phyloP scores from a whole-genome alignment of 2,888 invertebrate species.

The Morpho helenor region DNA sequence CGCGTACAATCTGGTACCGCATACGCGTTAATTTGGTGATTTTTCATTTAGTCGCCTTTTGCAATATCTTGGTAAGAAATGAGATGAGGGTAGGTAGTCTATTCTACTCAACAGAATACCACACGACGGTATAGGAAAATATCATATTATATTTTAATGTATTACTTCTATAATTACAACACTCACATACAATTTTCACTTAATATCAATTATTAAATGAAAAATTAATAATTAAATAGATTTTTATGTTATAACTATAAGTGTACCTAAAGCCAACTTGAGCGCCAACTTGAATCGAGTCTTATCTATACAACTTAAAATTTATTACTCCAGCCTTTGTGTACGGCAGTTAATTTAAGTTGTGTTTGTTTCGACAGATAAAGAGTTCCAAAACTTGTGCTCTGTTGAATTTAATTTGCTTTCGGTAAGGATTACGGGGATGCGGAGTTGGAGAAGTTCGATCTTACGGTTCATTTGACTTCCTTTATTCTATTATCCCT shows the following conservation, averaged over 20 bases:
- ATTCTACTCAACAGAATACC: too few relatives aligned
- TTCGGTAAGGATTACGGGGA: constrained; percentile 8
- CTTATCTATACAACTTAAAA: constrained; percentile 26
- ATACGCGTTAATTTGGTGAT: too few relatives aligned
- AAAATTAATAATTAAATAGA: too few relatives aligned
- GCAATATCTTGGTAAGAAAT: too few relatives aligned
- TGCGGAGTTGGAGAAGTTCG: constrained; percentile 2
- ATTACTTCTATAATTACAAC: too few relatives aligned
- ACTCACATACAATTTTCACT: too few relatives aligned
- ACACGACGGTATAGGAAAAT: too few relatives aligned
- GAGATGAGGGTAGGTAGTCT: too few relatives aligned
- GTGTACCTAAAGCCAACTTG: constrained; percentile 2
- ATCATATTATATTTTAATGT: too few relatives aligned
- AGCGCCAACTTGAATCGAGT: constrained; percentile 10
- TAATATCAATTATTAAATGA: too few relatives aligned
- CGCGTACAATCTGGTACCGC: too few relatives aligned
- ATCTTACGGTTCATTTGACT: constrained; percentile 7
- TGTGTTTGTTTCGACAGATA: constrained; percentile 25
- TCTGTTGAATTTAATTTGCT: constrained; percentile 20
- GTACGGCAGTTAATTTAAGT: constrained; percentile 24
- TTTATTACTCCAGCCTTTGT: constrained; percentile 21
- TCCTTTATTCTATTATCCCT: background rate
- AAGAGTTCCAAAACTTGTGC: constrained; percentile 23
- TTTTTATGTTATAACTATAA: background rate
- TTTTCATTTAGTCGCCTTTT: too few relatives aligned